Evolutionary conservation across 2,888 invertebrate species (phyloP), one percentile per base, ranked within the genome.

Genomic region (Eristalis arbustorum): DNA sequence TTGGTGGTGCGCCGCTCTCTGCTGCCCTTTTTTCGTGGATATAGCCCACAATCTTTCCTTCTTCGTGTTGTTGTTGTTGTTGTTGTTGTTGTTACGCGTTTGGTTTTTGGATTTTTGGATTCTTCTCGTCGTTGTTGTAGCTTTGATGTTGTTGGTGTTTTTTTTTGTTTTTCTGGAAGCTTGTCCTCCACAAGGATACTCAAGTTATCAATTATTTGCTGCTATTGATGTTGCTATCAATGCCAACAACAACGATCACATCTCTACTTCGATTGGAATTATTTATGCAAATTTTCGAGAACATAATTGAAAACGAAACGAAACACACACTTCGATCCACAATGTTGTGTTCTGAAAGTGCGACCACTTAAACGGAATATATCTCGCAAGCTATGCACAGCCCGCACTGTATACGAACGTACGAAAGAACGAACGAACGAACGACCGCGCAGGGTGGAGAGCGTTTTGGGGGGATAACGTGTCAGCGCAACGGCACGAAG

Each of bases 131-230:
- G 49, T 6, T 49, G 18, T 37, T 10, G 37, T 37, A 49, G 49
- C 18, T 31, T 31, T 31, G 31, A 31, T 49, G 18, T 6, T 49
- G 49, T 10, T 56, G 23, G 14, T 31, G 13, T 10, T 77, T 57
- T 78, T 59, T n/a, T 69, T 63, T 23, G 14, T 64, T 37, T 69
- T 71, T 23, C 64, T 72, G n/a, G 18, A 73, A 71, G 34, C 1
- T 78, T 74, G 73, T 64, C 78, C 74, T 74, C 66, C 56, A 84
- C 64, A 75, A 49, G 37, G 23, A 61, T 42, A 37, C 8, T 18
- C 49, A 49, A 49, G 49, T 49, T 49, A 49, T 49, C 49, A 49
- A 49, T 49, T 49, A 49, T 49, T 49, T 49, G 18, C 18, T 49
- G 49, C 49, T 5, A 18, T 49, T 18, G 49, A 18, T 8, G 49